Evolutionary conservation across 2,113 vertebrate genomes (phyloP).

Genomic region (Hippocampus mohnikei): DNA sequence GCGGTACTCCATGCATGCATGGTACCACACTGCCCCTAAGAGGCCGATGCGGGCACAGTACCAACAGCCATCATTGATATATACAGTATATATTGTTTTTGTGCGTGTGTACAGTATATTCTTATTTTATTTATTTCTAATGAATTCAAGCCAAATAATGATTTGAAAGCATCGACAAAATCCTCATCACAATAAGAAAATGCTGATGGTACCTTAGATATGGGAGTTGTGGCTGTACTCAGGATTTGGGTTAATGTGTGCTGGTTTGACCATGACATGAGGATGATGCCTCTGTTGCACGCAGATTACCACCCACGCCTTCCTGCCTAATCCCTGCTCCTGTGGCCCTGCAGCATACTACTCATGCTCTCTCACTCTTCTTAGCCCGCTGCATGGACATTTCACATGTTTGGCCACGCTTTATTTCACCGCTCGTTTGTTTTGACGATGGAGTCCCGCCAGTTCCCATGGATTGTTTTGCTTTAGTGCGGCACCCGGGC

Average conservation of each 20-base stretch:
- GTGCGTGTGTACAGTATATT: too few species aligned
- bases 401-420: constrained; percentile 47
- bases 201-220: constrained; percentile 12
- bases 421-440: constrained; percentile 32
- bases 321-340: constrained; percentile 56
- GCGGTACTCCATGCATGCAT: too few species aligned
- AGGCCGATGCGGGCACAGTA: too few species aligned
- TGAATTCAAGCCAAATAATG: neutral
- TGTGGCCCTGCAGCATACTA: constrained; percentile 32
- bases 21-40: too few species aligned
- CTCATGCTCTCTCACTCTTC: constrained; percentile 51
- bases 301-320: constrained; percentile 74
- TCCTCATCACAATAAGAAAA: neutral
- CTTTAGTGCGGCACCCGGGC: constrained; percentile 39
- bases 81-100: too few species aligned
- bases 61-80: too few species aligned
- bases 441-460: constrained; percentile 20
- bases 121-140: too few species aligned
- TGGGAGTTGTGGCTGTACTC: constrained; percentile 23
- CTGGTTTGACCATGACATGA: constrained; percentile 63
- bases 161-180: constrained; percentile 3
- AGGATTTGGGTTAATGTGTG: constrained; percentile 13
- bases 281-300: constrained; percentile 65
- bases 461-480: constrained; percentile 51
- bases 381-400: constrained; percentile 11